Evolutionary conservation across 2,888 invertebrate genomes (phyloP).

Genomic region (Plagodis dolabraria): DNA sequence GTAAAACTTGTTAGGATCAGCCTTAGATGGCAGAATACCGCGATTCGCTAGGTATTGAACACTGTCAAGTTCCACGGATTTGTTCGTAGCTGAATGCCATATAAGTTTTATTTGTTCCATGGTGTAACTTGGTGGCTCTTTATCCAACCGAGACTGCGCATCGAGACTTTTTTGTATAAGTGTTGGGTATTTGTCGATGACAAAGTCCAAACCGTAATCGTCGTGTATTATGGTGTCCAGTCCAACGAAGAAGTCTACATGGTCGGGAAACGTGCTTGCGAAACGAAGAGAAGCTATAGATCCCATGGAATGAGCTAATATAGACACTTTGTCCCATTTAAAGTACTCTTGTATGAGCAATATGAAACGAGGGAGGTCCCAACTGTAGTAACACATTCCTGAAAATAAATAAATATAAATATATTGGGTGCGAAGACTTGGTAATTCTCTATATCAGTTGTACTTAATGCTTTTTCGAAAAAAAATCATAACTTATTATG

Average conservation of each 20-base stretch:
- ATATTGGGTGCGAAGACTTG: too few species aligned
- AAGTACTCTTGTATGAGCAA: conserved; percentile 86
- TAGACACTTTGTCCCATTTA: conserved; percentile 88
- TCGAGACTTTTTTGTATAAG: conserved; percentile 75
- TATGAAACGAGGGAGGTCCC: conserved; percentile 75
- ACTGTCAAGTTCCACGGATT: conserved; percentile 83
- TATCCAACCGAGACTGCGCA: conserved; percentile 57
- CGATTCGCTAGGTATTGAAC: conserved; percentile 83
- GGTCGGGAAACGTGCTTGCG: conserved; percentile 85
- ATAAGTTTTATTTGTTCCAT: conserved; percentile 86
- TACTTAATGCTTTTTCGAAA: too few species aligned
- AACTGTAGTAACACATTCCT: conserved; percentile 74
- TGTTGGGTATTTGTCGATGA: conserved; percentile 62
- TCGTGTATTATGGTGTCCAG: conserved; percentile 79
- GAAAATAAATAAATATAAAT: conserved; percentile 32
- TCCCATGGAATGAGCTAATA: conserved; percentile 89
- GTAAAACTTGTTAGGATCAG: conserved; percentile 85
- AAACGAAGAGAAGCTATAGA: conserved; percentile 86
- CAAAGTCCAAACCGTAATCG: conserved; percentile 68
- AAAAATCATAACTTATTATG: too few species aligned
- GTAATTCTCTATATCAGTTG: too few species aligned
- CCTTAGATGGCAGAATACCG: conserved; percentile 81
- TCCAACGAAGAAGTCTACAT: conserved; percentile 83
- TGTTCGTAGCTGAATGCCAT: conserved; percentile 81
- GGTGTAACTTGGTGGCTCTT: conserved; percentile 86